Conservation (phyloP, 2,797 vertebrate species). For the Tarsius wallacei region DNA sequence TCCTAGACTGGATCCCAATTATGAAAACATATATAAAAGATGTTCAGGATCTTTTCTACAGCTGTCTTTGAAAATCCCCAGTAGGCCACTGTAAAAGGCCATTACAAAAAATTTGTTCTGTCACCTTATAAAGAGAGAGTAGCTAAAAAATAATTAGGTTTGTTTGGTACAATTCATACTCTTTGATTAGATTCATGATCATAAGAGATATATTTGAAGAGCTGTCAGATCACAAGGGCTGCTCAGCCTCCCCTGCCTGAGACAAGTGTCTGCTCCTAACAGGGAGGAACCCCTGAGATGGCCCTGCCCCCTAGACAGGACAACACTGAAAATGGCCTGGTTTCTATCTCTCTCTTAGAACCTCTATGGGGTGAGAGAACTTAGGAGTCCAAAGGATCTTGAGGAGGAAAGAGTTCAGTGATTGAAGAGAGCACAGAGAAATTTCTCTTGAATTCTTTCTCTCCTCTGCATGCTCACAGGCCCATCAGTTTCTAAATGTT, state of each 20-base stretch:
- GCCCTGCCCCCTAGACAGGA: no score
- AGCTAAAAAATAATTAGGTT: conserved; percentile 9
- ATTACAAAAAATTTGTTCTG: conserved; percentile 15
- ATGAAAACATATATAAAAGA: background rate
- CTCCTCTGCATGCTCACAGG: background rate
- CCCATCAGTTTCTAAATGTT: background rate
- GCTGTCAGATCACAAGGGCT: background rate
- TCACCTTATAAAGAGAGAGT: background rate
- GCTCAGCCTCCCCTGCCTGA: background rate
- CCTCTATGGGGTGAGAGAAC: background rate
- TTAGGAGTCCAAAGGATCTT: background rate
- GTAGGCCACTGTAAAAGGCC: background rate
- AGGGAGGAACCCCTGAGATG: no score
- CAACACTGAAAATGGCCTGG: background rate
- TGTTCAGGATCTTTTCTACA: background rate
- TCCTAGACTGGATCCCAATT: background rate
- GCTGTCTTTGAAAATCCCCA: background rate
- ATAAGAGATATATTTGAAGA: background rate
- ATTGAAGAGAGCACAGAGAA: background rate
- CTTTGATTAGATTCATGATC: background rate
- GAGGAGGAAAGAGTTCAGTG: background rate
- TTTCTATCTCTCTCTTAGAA: background rate
- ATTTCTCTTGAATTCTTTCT: background rate
- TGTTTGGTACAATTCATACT: background rate
- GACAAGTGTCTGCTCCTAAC: background rate